Base-by-base conservation (phyloP, 2,113 vertebrate species). In the Crotalus horridus region DNA sequence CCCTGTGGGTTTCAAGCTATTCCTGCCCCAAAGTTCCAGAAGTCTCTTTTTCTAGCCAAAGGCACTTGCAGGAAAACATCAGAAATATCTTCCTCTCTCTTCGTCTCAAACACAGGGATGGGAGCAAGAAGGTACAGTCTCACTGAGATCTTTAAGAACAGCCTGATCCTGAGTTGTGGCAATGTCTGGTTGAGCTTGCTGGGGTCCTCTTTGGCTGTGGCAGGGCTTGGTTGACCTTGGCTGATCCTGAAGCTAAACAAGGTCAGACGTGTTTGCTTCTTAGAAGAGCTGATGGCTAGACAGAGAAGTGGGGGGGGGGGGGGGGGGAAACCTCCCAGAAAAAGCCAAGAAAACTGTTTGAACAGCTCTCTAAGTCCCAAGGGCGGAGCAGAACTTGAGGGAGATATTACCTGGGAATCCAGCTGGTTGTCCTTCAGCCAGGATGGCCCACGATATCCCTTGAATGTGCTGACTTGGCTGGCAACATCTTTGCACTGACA, bases 251-350 rank as follows among this genome's bases (percentile, higher is more conserved):
- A 39, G 15, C 69, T 81, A 39, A 81, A 15, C 33, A 39, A 8
- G 33, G 69, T 20, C 69, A 39, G n/a, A 3, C 15, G 2, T 39
- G 64, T 12, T 74, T 17, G 13, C 33, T 39, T 33, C n/a, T 33
- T 39, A 17, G 69, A 39, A 74, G 15, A 20, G n/a, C 29, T 39
- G 69, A 21, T 1, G 17, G 33, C 69, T 39, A 81, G 17, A 7
- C 15, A 7, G n/a, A n/a, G 33, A 39, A 33, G 5, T 17, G 5
- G 29, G 2, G 3, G 58, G 0, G 6, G 2, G 8, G 23, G 6
- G 23, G 1, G 4, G 12, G 11, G n/a, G 33, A 39, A 15, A 20
- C n/a, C 6, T 81, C n/a, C 6, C 69, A 20, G 69, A 81, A 81
- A 39, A 20, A 39, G n/a, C 15, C 69, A 39, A 3, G 33, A 33